Conservation (phyloP, 2,888 invertebrate species). For the Aleiodes leptofemur region DNA sequence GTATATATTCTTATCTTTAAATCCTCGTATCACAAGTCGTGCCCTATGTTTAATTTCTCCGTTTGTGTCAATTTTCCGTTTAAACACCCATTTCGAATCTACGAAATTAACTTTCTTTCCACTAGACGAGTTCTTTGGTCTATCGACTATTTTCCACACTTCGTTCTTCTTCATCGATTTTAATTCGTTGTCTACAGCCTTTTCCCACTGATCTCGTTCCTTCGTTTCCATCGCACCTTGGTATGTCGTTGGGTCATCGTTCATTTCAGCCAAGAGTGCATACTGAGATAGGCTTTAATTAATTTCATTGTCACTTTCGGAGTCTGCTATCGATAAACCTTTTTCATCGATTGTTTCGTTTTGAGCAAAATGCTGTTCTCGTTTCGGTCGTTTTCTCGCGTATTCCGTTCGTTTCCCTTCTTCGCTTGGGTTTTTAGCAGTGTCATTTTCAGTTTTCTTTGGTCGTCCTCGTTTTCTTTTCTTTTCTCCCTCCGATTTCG, state of each 20-base stretch:
- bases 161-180: background rate
- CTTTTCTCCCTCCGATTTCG: slow-evolving; percentile 6
- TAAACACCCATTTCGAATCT: too few species aligned
- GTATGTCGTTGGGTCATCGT: slow-evolving; percentile 44
- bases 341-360: too few species aligned
- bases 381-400: too few species aligned
- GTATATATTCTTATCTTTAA: slow-evolving; percentile 46
- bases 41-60: background rate
- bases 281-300: background rate
- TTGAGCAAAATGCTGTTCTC: too few species aligned
- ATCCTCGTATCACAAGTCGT: slow-evolving; percentile 39
- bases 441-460: background rate
- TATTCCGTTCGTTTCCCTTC: slow-evolving; percentile 4
- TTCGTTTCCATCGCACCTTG: slow-evolving; percentile 42
- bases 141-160: background rate
- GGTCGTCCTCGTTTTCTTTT: slow-evolving; percentile 39
- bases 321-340: too few species aligned
- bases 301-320: too few species aligned
- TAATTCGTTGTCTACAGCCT: background rate
- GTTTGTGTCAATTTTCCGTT: background rate
- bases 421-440: background rate
- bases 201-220: slow-evolving; percentile 1
- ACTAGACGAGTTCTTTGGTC: background rate
- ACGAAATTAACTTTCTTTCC: background rate
- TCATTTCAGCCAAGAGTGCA: slow-evolving; percentile 37